Evolutionary conservation across 2,113 vertebrate species (phyloP).

Genomic region (Hyaena hyaena): DNA sequence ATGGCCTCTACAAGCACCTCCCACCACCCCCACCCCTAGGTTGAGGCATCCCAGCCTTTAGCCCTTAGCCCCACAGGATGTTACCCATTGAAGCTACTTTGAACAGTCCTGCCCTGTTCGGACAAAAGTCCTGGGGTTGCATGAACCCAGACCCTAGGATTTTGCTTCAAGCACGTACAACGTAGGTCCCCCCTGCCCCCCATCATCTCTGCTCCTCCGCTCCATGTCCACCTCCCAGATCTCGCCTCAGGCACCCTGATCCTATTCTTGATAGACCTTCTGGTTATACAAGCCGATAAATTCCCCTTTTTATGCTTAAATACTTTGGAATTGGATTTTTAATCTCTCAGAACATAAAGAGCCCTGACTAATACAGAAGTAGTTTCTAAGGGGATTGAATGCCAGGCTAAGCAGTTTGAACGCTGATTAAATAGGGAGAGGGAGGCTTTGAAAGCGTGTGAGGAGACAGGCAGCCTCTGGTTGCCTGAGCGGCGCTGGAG

Average conservation of each 20-base stretch:
- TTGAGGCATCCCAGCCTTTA: neutral
- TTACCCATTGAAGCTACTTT: neutral
- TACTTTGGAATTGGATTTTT: neutral
- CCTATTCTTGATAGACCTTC: neutral
- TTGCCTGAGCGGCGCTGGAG: too few relatives aligned
- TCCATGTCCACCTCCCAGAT: rapidly evolving
- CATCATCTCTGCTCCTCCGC: neutral
- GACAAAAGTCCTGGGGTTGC: neutral
- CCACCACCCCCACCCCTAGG: too few relatives aligned
- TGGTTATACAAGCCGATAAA: neutral
- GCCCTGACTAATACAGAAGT: neutral
- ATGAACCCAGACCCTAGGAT: neutral
- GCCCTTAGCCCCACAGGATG: neutral
- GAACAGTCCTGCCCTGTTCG: neutral
- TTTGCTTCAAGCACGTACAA: neutral
- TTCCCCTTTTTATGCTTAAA: neutral
- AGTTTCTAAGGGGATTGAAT: neutral
- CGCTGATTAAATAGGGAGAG: neutral
- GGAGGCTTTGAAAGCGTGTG: neutral
- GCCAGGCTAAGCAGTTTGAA: neutral
- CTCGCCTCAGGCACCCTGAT: neutral
- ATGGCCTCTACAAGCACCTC: too few relatives aligned
- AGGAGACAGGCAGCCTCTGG: too few relatives aligned
- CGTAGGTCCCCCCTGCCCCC: neutral
- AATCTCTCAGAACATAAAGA: neutral